Conservation (phyloP, 2,888 invertebrate species). For the Harpalus rubripes region DNA sequence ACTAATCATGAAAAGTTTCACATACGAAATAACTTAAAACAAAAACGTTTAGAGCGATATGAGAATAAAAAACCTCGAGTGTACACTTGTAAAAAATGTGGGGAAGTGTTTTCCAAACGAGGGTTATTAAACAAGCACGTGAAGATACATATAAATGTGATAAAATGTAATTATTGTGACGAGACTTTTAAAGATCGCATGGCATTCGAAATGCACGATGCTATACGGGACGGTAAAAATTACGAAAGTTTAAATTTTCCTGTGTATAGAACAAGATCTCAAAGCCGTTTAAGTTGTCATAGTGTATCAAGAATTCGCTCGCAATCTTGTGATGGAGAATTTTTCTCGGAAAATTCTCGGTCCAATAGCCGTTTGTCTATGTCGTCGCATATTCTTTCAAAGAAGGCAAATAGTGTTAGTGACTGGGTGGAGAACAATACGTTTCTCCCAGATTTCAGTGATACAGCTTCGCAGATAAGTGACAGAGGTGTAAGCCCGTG, state of each 20-base stretch:
- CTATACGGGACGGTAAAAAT: conserved; percentile 49
- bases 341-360: conserved; percentile 15
- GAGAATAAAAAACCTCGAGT: conserved; percentile 25
- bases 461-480: conserved; percentile 19
- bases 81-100: conserved; percentile 57
- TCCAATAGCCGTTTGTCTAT: conserved; percentile 34
- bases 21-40: conserved; percentile 4
- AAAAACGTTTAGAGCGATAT: conserved; percentile 44
- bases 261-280: conserved; percentile 59
- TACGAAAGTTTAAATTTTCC: conserved; percentile 29
- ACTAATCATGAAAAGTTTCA: conserved; percentile 59
- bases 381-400: conserved; percentile 1
- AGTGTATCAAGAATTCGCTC: conserved; percentile 24
- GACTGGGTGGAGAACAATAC: conserved; percentile 53
- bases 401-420: conserved; percentile 10
- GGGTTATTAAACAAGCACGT: conserved; percentile 42
- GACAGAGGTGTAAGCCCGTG: conserved; percentile 16
- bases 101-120: conserved; percentile 31
- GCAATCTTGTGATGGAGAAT: conserved; percentile 38
- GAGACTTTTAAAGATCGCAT: conserved; percentile 54
- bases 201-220: conserved; percentile 59
- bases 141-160: conserved; percentile 42
- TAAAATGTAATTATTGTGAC: conserved; percentile 51
- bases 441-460: conserved; percentile 26
- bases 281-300: conserved; percentile 58